Conservation (phyloP, 1,140 invertebrate genomes). For the Orchesella cincta region DNA sequence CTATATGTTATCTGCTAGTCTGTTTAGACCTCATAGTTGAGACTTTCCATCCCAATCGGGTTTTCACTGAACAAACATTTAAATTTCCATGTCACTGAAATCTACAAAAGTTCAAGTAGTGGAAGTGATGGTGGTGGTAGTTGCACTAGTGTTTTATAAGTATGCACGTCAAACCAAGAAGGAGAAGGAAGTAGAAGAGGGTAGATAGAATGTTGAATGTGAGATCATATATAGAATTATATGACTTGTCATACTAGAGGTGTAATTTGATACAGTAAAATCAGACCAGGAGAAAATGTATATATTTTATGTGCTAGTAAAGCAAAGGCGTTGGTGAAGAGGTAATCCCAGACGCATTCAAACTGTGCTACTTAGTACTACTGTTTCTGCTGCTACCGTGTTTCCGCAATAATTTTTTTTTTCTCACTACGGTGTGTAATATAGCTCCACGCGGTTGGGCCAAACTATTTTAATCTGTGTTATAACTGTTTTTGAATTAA, state of each 20-base stretch:
- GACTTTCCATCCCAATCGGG: too few species aligned
- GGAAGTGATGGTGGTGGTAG: not conserved
- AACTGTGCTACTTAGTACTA: not conserved
- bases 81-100: not conserved
- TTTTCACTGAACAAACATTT: not conserved
- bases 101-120: not conserved
- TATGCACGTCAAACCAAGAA: too few species aligned
- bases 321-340: not conserved
- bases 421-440: not conserved
- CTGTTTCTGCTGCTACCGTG: not conserved
- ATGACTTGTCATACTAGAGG: too few species aligned
- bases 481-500: slow-evolving; percentile 16
- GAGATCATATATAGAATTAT: too few species aligned
- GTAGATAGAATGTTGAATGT: too few species aligned
- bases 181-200: too few species aligned
- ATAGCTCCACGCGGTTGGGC: not conserved
- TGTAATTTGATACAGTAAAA: slow-evolving; percentile 16
- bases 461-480: slow-evolving; percentile 1
- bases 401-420: slow-evolving; percentile 10
- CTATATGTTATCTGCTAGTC: not conserved
- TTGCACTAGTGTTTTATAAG: too few species aligned
- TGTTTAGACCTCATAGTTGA: too few species aligned
- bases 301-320: not conserved
- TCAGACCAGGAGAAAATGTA: not conserved
- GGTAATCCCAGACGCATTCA: slow-evolving; percentile 16